Percentiles rank a stretch among this genome's conserved stretches.
Evolutionary conservation across 2,888 invertebrate genomes (phyloP).

Genomic region (Diadegma fenestrale): DNA sequence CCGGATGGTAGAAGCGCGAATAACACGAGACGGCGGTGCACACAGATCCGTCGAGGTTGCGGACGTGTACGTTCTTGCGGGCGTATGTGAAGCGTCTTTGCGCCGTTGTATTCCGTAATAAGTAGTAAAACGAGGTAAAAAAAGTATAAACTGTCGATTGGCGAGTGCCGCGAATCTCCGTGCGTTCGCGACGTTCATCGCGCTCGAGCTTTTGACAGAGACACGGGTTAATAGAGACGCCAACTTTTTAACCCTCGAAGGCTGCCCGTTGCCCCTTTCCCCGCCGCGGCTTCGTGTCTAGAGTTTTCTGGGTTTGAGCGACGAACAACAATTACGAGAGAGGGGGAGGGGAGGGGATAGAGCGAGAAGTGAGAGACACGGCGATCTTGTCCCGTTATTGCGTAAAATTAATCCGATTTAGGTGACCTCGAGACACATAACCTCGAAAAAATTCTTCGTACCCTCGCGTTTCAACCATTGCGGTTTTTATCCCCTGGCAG

Average conservation of each 20-base stretch:
- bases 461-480: constrained; percentile 33
- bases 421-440: constrained; percentile 81
- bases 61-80: constrained; percentile 78
- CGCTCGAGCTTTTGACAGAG: constrained; percentile 57
- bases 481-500: constrained; percentile 40
- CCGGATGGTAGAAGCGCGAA: constrained; percentile 78
- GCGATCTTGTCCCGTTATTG: constrained; percentile 76
- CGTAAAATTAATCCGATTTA: constrained; percentile 84
- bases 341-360: constrained; percentile 7
- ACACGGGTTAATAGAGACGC: constrained; percentile 28
- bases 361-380: constrained; percentile 20
- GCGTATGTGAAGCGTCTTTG: constrained; percentile 74
- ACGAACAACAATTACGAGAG: constrained; percentile 73
- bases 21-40: constrained; percentile 73
- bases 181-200: constrained; percentile 76
- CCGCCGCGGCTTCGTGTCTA: constrained; percentile 1
- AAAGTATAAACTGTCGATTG: constrained; percentile 73
- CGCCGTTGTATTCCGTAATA: constrained; percentile 74
- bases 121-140: constrained; percentile 78
- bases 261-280: constrained; percentile 19
- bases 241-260: constrained; percentile 49
- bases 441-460: constrained; percentile 67
- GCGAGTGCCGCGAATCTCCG: constrained; percentile 77
- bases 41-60: constrained; percentile 74
- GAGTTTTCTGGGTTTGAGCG: constrained; percentile 27